Evolutionary conservation across 2,797 vertebrate genomes (phyloP).

Genomic region (Sternarchorhynchus goeldii): DNA sequence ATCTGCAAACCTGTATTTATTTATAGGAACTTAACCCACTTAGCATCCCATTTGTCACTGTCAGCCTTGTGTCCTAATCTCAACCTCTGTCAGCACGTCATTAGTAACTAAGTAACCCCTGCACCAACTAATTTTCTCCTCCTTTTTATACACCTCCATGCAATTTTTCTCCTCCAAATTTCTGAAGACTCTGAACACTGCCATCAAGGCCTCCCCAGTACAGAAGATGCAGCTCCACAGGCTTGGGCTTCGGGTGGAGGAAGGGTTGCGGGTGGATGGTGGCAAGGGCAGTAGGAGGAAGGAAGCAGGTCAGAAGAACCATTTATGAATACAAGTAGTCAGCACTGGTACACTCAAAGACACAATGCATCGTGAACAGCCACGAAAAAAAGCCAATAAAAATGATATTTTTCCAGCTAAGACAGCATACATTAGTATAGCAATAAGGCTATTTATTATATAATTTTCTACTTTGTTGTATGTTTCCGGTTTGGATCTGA

Average conservation of each 20-base stretch:
- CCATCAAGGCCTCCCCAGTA: constrained; percentile 36
- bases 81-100: constrained; percentile 73
- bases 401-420: constrained; percentile 26
- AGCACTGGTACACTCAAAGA: constrained; percentile 24
- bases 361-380: constrained; percentile 25
- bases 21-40: constrained; percentile 72
- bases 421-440: background rate
- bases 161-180: background rate
- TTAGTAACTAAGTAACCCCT: constrained; percentile 63
- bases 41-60: constrained; percentile 74
- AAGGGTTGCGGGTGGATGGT: background rate
- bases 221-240: constrained; percentile 30
- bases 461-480: background rate
- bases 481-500: constrained; percentile 27
- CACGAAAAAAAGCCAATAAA: constrained; percentile 28
- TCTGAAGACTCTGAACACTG: constrained; percentile 25
- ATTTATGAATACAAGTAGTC: constrained; percentile 30
- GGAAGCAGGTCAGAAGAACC: background rate
- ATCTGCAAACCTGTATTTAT: constrained; percentile 65
- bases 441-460: too few relatives aligned
- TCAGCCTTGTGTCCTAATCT: constrained; percentile 68
- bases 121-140: too few relatives aligned
- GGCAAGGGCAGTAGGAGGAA: constrained; percentile 15
- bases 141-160: too few relatives aligned
- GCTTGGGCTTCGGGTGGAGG: background rate